phyloP scores from a whole-genome alignment of 2,113 vertebrate genomes.

The Colistium nudipinnis region DNA sequence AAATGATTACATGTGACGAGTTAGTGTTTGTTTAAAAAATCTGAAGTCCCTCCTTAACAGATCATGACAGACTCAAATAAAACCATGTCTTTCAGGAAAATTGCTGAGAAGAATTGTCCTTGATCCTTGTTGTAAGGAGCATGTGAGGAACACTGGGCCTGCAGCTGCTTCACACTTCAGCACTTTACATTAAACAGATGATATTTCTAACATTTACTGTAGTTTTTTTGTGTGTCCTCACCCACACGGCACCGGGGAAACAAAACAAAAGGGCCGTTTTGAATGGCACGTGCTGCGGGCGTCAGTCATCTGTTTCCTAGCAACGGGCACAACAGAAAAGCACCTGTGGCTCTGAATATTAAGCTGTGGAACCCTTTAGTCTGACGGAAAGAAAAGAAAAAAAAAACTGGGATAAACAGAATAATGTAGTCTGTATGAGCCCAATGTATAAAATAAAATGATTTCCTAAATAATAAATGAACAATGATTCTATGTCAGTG shows the following conservation, averaged over 20 bases:
- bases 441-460: no score
- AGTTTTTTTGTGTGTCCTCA: constrained; percentile 1
- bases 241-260: constrained; percentile 56
- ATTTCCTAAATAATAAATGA: no score
- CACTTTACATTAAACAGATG: neutral
- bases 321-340: constrained; percentile 82
- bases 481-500: no score
- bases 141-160: neutral
- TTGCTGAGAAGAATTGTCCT: neutral
- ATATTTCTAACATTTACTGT: constrained; percentile 24
- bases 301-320: constrained; percentile 84
- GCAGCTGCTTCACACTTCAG: neutral
- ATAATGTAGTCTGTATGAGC: no score
- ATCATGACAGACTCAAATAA: constrained; percentile 1
- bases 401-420: no score
- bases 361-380: constrained; percentile 24
- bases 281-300: constrained; percentile 79
- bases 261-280: constrained; percentile 77
- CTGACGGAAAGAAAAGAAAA: no score
- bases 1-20: neutral
- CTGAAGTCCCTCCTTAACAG: neutral
- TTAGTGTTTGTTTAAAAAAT: neutral
- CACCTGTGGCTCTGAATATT: constrained; percentile 82
- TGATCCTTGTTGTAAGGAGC: neutral
- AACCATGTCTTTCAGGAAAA: neutral